phyloP scores from a whole-genome alignment of 2,113 vertebrate genomes.

The Sylvicapra grimmia region DNA sequence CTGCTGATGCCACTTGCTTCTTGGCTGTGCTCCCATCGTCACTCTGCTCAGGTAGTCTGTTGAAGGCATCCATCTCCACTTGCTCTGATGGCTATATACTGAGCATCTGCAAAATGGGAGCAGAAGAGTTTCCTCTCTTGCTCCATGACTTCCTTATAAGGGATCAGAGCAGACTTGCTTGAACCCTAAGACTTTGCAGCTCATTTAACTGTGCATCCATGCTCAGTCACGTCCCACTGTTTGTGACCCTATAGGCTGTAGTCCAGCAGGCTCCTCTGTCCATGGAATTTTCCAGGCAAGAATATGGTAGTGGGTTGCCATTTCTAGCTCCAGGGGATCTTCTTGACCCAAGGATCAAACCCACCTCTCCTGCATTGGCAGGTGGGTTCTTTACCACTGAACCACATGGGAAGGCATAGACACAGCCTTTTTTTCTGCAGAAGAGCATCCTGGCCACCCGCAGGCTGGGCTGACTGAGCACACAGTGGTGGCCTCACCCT shows the following conservation, averaged over 20 bases:
- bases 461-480: fast-evolving
- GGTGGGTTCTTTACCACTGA: background rate
- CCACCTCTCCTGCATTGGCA: background rate
- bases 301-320: background rate
- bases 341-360: background rate
- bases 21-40: fast-evolving
- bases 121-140: background rate
- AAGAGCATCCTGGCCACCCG: background rate
- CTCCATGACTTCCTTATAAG: background rate
- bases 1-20: background rate
- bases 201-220: background rate
- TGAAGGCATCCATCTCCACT: background rate
- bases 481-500: too few species aligned
- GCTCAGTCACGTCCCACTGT: background rate
- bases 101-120: background rate
- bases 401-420: background rate
- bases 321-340: background rate
- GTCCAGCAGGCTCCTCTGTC: background rate
- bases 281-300: background rate
- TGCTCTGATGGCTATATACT: background rate
- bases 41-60: background rate
- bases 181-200: background rate
- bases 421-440: background rate
- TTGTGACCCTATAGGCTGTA: background rate
- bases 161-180: background rate